Evolutionary conservation across 2,113 vertebrate species (phyloP).

Genomic region (Pleuronectes platessa): DNA sequence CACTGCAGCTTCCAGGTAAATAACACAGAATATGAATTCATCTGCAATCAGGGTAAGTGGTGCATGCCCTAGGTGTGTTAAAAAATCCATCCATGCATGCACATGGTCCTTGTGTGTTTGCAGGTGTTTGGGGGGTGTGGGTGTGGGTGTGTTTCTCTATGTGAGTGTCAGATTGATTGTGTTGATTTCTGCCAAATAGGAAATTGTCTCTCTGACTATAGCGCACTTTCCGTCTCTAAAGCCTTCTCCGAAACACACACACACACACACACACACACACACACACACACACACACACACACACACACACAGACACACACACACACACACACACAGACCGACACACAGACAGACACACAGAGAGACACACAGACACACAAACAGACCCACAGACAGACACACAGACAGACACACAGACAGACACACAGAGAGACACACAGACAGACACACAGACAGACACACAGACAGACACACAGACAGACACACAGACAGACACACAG

Average conservation of each 20-base stretch:
- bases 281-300: too few relatives aligned
- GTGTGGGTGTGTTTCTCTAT: slow-evolving; percentile 1
- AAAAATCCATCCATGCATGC: slow-evolving; percentile 44
- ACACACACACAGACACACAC: neutral
- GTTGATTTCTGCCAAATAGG: slow-evolving; percentile 48
- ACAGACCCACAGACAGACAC: neutral
- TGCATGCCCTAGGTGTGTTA: slow-evolving; percentile 26
- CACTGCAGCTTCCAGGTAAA: too few relatives aligned
- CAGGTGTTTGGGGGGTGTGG: slow-evolving; percentile 8
- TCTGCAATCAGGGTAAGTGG: neutral
- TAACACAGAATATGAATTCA: too few relatives aligned
- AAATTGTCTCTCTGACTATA: slow-evolving; percentile 39
- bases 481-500: too few relatives aligned
- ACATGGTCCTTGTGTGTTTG: neutral
- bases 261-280: neutral
- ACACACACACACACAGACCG: neutral
- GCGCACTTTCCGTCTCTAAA: slow-evolving; percentile 18
- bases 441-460: too few relatives aligned
- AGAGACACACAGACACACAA: too few relatives aligned
- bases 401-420: neutral
- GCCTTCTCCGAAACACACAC: neutral
- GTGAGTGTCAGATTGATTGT: slow-evolving; percentile 38
- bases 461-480: too few relatives aligned
- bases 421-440: neutral
- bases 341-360: neutral